phyloP scores from a whole-genome alignment of 2,888 invertebrate species.

The Enoplolaimus lenunculus region DNA sequence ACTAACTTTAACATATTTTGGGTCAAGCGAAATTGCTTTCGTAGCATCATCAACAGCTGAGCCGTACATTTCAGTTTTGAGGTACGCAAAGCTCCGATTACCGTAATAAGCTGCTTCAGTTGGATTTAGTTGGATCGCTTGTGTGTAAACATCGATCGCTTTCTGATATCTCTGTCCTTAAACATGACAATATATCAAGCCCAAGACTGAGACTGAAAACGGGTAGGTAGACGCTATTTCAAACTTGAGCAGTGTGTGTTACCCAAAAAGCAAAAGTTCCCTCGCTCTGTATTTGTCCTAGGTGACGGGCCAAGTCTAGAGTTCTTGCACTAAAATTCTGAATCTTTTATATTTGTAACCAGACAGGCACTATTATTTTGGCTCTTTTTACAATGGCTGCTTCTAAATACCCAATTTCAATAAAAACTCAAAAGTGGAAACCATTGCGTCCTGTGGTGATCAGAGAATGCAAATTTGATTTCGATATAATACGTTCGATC shows the following conservation, averaged over 20 bases:
- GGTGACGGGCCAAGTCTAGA: not conserved
- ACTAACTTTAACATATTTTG: slow-evolving; percentile 60
- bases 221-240: too few species aligned
- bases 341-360: too few species aligned
- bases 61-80: slow-evolving; percentile 85
- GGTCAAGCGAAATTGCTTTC: slow-evolving; percentile 74
- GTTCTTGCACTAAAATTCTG: too few species aligned
- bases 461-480: too few species aligned
- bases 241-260: too few species aligned
- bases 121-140: slow-evolving; percentile 74
- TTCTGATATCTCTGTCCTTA: slow-evolving; percentile 73
- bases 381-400: too few species aligned
- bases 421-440: too few species aligned
- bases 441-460: too few species aligned
- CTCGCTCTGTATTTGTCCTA: not conserved
- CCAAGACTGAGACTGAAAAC: too few species aligned
- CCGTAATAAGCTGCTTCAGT: slow-evolving; percentile 72
- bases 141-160: slow-evolving; percentile 67
- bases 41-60: slow-evolving; percentile 81
- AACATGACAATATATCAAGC: slow-evolving; percentile 42
- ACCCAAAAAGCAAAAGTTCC: not conserved
- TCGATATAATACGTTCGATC: too few species aligned
- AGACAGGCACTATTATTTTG: too few species aligned
- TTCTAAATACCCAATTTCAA: too few species aligned
- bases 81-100: slow-evolving; percentile 84